Evolutionary conservation across 2,797 vertebrate species (phyloP).

Genomic region (Poecilia wingei): DNA sequence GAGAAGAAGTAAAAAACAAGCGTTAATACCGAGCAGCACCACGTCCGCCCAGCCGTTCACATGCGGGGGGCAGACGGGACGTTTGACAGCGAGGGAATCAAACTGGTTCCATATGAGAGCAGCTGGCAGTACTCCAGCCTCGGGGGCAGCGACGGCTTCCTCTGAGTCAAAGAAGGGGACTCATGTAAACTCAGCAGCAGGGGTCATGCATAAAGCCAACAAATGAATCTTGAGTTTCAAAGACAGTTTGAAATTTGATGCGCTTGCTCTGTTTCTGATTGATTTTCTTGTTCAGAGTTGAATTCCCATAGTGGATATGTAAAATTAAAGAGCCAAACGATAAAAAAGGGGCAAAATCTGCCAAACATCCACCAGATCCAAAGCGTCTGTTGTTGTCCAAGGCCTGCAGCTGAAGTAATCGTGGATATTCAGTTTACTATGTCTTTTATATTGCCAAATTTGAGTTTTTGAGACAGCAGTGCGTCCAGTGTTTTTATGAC

Average conservation of each 20-base stretch:
- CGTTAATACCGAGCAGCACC: constrained; percentile 64
- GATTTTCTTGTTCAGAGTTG: constrained; percentile 44
- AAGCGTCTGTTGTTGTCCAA: background rate
- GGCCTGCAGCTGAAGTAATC: background rate
- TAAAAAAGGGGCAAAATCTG: background rate
- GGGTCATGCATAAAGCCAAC: constrained; percentile 42
- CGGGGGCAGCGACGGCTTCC: constrained; percentile 43
- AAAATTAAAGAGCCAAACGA: constrained; percentile 15
- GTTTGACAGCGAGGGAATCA: constrained; percentile 68
- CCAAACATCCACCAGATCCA: background rate
- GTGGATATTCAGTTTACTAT: background rate
- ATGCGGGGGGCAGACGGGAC: constrained; percentile 57
- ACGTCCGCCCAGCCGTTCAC: constrained; percentile 36
- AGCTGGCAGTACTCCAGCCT: constrained; percentile 58
- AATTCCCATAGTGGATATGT: constrained; percentile 26
- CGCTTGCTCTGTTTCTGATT: constrained; percentile 27
- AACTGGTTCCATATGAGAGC: constrained; percentile 80
- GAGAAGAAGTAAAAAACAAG: background rate
- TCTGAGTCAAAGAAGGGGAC: constrained; percentile 26
- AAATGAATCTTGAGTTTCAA: constrained; percentile 71
- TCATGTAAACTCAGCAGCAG: constrained; percentile 45
- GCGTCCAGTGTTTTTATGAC: background rate
- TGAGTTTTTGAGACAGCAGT: background rate
- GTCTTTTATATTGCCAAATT: background rate
- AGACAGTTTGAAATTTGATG: constrained; percentile 61